Evolutionary conservation across 2,888 invertebrate genomes (phyloP), one percentile per base, ranked within the genome.

Genomic region (Cantharis lateralis): DNA sequence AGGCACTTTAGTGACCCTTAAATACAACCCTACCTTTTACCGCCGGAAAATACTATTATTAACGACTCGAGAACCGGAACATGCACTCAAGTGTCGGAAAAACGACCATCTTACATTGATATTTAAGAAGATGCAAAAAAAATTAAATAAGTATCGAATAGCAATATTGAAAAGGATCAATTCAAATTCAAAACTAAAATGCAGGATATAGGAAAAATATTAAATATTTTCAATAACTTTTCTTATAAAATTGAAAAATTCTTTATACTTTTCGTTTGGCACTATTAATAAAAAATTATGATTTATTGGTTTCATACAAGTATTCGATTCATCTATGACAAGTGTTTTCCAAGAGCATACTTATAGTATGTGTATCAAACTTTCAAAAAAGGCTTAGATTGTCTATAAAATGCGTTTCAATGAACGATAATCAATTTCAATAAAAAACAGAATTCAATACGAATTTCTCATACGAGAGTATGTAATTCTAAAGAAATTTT

Each of bases 31-130:
- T 64, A 72, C 76, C 76, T 76, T 76, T 76, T 76, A 76, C 76
- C 76, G 76, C 72, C 76, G 76, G 76, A 76, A 73, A 71, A 68
- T 68, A 76, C 75, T 71, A 68, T 76, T 71, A 76, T 72, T 72
- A 70, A 28, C 73, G 62, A 73, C 73, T 73, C 63, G 69, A 73
- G 73, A 72, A 73, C 73, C 73, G 68, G 69, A 73, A 73, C 69
- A 69, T 73, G 73, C 73, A 73, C 73, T 73, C 68, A 73, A 68
- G 62, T 68, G 62, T 73, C 16, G 20, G 62, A 68, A 26, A 73
- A 73, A 68, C 18, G 16, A 63, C 63, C 24, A 66, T 66, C 64
- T 66, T 66, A 20, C 64, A 18, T 66, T 66, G 24, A 48, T 48
- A 48, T 48, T 48, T 48, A 48, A 48, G 48, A 48, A 48, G 48